Evolutionary conservation across 2,113 vertebrate species (phyloP).

Genomic region (Chrysochloris asiatica): DNA sequence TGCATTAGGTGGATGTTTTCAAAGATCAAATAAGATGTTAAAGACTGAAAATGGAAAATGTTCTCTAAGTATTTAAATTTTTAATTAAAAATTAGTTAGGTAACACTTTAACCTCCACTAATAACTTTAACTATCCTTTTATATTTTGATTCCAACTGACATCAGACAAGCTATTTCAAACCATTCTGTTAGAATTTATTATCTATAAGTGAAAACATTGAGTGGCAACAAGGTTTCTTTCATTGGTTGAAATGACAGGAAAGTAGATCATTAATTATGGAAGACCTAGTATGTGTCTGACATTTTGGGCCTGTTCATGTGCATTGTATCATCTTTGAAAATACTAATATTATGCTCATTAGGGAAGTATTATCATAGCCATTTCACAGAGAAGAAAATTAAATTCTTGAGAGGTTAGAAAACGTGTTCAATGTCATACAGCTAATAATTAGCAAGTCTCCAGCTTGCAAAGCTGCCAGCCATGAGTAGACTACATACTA

Average conservation of each 20-base stretch:
- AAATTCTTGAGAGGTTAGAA: not conserved
- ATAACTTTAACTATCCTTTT: conserved; percentile 23
- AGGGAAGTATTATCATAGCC: not conserved
- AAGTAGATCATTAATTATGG: not conserved
- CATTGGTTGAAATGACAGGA: not conserved
- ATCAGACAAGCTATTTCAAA: not conserved
- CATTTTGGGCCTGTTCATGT: not conserved
- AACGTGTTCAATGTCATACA: conserved; percentile 11
- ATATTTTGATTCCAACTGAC: conserved; percentile 25
- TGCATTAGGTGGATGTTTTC: not conserved
- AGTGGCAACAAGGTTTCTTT: not conserved
- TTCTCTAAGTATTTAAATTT: not conserved
- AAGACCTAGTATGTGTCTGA: not conserved
- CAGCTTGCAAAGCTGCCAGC: not conserved
- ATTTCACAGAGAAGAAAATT: conserved; percentile 36
- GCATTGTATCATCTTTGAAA: not conserved
- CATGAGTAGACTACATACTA: not conserved
- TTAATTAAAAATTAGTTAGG: conserved; percentile 27
- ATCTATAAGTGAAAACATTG: not conserved
- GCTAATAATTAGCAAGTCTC: not conserved
- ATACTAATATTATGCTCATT: not conserved
- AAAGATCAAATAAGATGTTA: not conserved
- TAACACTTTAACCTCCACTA: conserved; percentile 12
- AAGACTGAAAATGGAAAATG: conserved; percentile 15
- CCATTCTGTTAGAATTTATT: not conserved